A percentile compares a stretch with the other conserved stretches of the same genome.
phyloP scores from a whole-genome alignment of 2,888 invertebrate genomes.

The Listrodromus nycthemerus region DNA sequence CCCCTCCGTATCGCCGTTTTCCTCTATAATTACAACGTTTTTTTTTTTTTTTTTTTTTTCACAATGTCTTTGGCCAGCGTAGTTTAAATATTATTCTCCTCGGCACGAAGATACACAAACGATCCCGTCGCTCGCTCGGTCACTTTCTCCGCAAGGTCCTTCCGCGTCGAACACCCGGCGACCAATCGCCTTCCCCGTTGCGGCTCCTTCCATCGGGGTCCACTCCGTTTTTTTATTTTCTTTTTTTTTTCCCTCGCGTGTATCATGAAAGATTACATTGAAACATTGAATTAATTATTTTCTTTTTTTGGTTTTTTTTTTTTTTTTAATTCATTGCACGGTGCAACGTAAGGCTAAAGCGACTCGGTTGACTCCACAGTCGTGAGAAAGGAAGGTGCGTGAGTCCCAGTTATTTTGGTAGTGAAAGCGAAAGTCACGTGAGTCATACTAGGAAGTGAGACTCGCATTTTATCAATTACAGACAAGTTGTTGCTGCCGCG shows the following conservation, averaged over 20 bases:
- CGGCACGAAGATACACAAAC: slow-evolving; percentile 1
- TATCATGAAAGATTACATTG: not conserved
- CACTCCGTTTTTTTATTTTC: not conserved
- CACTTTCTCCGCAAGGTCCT: slow-evolving; percentile 39
- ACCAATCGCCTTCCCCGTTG: not conserved
- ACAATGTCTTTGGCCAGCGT: not conserved
- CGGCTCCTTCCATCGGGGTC: not conserved
- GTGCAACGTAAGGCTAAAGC: not conserved
- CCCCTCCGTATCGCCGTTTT: slow-evolving; percentile 6
- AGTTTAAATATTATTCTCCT: not conserved
- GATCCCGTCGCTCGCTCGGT: slow-evolving; percentile 1
- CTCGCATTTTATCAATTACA: slow-evolving; percentile 57
- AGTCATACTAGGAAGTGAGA: slow-evolving; percentile 72
- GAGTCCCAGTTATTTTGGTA: slow-evolving; percentile 82
- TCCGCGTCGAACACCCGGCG: slow-evolving; percentile 11
- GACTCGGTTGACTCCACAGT: slow-evolving; percentile 49
- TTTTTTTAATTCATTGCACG: slow-evolving; percentile 14
- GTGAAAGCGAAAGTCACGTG: slow-evolving; percentile 84
- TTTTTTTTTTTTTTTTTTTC: no score
- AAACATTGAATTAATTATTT: slow-evolving; percentile 3
- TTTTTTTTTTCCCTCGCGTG: not conserved
- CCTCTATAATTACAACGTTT: not conserved
- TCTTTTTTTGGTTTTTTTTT: not conserved
- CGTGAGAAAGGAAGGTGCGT: slow-evolving; percentile 70
- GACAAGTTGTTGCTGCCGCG: slow-evolving; percentile 5